Base-by-base conservation (phyloP, 2,888 invertebrate genomes). In the Amblyjoppa fuscipennis region DNA sequence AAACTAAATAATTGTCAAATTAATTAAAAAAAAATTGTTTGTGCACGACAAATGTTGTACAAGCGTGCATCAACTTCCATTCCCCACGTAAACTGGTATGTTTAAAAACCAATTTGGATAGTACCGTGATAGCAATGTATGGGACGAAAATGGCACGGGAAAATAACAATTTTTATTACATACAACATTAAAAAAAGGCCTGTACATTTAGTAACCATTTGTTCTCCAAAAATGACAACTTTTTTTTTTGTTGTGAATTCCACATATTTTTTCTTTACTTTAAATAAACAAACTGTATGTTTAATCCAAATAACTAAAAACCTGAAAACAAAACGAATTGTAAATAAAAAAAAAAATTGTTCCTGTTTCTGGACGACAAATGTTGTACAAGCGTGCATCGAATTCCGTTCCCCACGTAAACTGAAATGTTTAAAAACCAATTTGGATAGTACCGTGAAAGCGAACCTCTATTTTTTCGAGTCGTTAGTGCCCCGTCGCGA, bases 401-500 rank as follows among this genome's bases (percentile, higher is more conserved):
- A 13, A 0, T 45, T 45, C 13, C 45, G 13, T 78, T 71, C 53
- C 20, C 16, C n/a, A 34, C 53, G 69, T 73, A 79, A 74, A 61
- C 69, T 31, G 11, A 59, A 45, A 28, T 64, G 49, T 71, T 53
- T 49, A n/a, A 56, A 56, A 77, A 51, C 45, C 13, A 45, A 84
- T 61, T 31, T 73, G 49, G 85, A 79, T 85, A 75, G 16, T 80
- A 38, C 53, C 20, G 51, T 41, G 53, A 74, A 68, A 49, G 59
- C 41, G 28, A 25, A 75, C 41, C 25, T 20, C 49, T 79, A 70
- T 83, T 80, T 85, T 82, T 85, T 82, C 49, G 59, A 70, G 71
- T 79, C 56, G 75, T 85, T 75, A 83, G 77, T 79, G 70, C 71
- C 70, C 34, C 59, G 45, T 9, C 73, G 83, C 31, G 53, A 82